These are phyloP conservation scores for Peromyscus leucopus DNA, from an alignment of 2,113 vertebrate genomes.

Conservation along the genomic window DNA sequence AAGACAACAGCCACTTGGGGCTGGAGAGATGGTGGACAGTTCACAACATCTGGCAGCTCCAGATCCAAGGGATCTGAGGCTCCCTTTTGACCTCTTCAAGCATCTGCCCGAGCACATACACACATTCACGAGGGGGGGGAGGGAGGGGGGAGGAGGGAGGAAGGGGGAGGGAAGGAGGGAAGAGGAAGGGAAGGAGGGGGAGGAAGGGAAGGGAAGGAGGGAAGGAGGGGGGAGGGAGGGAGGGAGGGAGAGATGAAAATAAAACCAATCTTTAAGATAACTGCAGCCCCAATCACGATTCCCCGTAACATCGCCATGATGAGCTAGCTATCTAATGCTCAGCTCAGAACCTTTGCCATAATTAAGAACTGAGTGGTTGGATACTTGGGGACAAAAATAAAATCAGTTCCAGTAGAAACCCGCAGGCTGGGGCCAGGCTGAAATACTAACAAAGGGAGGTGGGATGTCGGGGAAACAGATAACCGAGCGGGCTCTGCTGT, in stretches of 20 bases:
- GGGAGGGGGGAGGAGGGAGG: too few species aligned
- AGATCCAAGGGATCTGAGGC: background rate
- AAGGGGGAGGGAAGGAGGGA: too few species aligned
- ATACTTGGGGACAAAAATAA: slow-evolving; percentile 26
- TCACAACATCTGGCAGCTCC: background rate
- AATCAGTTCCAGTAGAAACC: background rate
- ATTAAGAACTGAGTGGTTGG: background rate
- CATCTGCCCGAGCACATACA: background rate
- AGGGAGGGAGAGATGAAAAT: background rate
- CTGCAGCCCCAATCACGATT: background rate
- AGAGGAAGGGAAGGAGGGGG: too few species aligned
- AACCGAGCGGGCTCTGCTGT: background rate
- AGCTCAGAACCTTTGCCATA: background rate
- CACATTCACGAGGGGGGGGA: background rate
- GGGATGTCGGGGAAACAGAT: background rate
- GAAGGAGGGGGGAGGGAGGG: too few species aligned
- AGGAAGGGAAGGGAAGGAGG: too few species aligned
- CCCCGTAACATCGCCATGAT: background rate
- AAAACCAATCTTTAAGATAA: background rate
- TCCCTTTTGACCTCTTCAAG: background rate
- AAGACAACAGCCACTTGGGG: background rate
- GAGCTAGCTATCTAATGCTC: background rate
- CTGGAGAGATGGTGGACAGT: background rate
- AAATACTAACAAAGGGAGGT: slow-evolving; percentile 45
- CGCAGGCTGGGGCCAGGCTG: slow-evolving; percentile 26